Evolutionary conservation across 2,797 vertebrate genomes (phyloP), one percentile per base, ranked within the genome.

Genomic region (Kryptopterus vitreolus): DNA sequence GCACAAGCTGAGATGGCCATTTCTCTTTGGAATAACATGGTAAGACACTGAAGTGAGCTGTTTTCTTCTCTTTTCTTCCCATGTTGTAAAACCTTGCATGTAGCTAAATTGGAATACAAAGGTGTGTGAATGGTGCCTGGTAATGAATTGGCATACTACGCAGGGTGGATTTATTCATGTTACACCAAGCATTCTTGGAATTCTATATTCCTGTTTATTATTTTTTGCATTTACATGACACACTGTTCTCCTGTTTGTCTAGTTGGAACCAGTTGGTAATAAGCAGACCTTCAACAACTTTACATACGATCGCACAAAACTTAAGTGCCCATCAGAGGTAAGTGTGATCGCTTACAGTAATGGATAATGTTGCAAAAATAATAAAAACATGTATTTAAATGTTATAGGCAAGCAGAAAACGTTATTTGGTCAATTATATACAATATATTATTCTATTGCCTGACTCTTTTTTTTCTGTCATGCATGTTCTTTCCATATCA

Each of bases 21-120:
- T 0, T 94, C 89, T 1, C 93, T 98, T 76, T 98, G 96, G 97
- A 97, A 98, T 82, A 98, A 96, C 85, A 97, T 98, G 97, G 97
- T 97, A 89, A 88, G 69, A 73, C 79, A 65, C 80, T 84, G 22
- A 53, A 35, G 16, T 52, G 9, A 18, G 63, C 70, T 38, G 52
- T 7, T 57, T 0, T 57, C 48, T 52, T 10, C 18, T 1, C 24
- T 52, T 57, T 35, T 13, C 12, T 35, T 8, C 8, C 3, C 3
- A 18, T 33, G 9, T 85, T 3, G n/a, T 35, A 31, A 24, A 78
- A 55, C 13, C 16, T 20, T 52, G 3, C 50, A 53, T 46, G 46
- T 50, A 50, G 26, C 26, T 31, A 18, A 15, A 70, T 20, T 72
- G 31, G 16, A 29, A 9, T 48, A 9, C 13, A 26, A 18, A 71